Evolutionary conservation across 2,113 vertebrate species (phyloP).

Genomic region (Scomber japonicus): DNA sequence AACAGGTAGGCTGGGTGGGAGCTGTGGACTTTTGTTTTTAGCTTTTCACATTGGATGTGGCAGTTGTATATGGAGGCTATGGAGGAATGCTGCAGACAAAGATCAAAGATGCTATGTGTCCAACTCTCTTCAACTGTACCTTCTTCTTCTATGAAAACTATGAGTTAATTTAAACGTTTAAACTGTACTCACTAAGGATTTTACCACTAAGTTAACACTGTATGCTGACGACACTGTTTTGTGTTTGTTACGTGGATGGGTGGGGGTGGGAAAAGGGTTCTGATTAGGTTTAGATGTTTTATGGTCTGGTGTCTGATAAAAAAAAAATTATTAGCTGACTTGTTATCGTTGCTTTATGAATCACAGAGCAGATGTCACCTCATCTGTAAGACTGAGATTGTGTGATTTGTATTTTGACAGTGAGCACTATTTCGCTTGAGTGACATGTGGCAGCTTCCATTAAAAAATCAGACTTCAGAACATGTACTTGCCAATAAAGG

Average conservation of each 20-base stretch:
- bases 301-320: constrained; percentile 68
- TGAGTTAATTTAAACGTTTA: constrained; percentile 52
- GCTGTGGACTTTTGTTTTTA: constrained; percentile 37
- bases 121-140: constrained; percentile 31
- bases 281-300: constrained; percentile 69
- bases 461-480: constrained; percentile 78
- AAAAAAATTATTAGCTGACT: constrained; percentile 62
- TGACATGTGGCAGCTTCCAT: constrained; percentile 84
- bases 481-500: constrained; percentile 72
- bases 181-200: constrained; percentile 55
- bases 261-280: constrained; percentile 38
- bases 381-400: constrained; percentile 77
- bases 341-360: constrained; percentile 74
- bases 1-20: background rate
- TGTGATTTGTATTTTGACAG: constrained; percentile 84
- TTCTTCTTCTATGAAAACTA: constrained; percentile 48
- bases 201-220: constrained; percentile 75
- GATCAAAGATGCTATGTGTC: constrained; percentile 38
- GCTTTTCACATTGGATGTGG: constrained; percentile 31
- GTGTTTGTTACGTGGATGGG: constrained; percentile 65
- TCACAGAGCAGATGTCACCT: constrained; percentile 79
- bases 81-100: constrained; percentile 28
- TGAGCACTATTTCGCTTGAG: constrained; percentile 84
- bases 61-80: constrained; percentile 15
- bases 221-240: constrained; percentile 77